Base-by-base conservation (phyloP, 2,888 invertebrate genomes). In the Drosophila antonietae region DNA sequence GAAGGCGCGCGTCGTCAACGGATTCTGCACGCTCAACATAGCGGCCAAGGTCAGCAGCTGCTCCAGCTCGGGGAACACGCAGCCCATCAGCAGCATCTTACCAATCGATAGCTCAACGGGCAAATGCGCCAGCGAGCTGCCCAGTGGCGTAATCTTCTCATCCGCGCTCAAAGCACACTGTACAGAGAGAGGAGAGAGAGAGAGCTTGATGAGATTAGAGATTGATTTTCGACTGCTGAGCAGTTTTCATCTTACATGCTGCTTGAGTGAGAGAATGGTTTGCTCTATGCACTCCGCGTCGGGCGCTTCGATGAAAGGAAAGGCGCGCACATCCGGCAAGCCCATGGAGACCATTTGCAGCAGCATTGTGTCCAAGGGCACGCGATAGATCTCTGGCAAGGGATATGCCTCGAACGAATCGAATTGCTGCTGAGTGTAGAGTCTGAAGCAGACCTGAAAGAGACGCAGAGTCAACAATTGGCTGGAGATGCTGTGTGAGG, bases 281-380 rank as follows among this genome's bases (percentile, higher is more conserved):
- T 97, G 97, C 90, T 98, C 98, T 51, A 99, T 94, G 49, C 96
- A 96, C 49, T 96, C 96, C 12, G 95, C 93, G 0, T 96, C 95
- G 0, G 99, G 99, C n/a, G 97, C 95, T 92, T 99, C 99, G 64
- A 99, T 94, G 90, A 99, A 99, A 0, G 99, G 99, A 93, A 99
- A 99, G 82, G 96, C 94, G 62, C 98, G 94, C 6, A 97, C 96
- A 93, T 99, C 97, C 51, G 95, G 97, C 61, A 99, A 94, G 0
- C 99, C 99, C 94, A 99, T 95, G 0, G 98, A 96, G 61, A 98
- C 96, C 98, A 99, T 98, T 91, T 97, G 95, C 44, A 99, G 93
- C 2, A 99, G 93, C 35, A 99, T 94, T 0, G 98, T 97, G 77
- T 99, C 98, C 12, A 99, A 93, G 0, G 99, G 98, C 0, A 99